These are phyloP conservation scores for Phoenicopterus ruber DNA, from an alignment of 2,113 vertebrate genomes.

Conservation along the genomic window DNA sequence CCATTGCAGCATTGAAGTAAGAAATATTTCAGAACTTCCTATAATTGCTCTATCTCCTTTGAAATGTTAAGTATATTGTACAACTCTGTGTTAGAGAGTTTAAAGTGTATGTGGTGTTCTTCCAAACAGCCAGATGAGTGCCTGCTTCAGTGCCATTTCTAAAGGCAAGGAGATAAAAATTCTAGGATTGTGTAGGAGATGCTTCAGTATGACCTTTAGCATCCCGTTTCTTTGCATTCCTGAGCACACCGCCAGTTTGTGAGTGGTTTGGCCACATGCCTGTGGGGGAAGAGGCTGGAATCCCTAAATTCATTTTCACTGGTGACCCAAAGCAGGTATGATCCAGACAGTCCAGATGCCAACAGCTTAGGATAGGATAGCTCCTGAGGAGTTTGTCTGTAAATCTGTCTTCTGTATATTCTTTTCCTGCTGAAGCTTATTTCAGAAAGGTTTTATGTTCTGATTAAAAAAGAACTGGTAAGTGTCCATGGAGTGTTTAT, in stretches of 20 bases:
- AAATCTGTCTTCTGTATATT: background rate
- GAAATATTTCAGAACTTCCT: background rate
- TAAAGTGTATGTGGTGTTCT: background rate
- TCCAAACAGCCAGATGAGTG: background rate
- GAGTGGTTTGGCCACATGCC: conserved; percentile 32
- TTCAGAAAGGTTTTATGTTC: background rate
- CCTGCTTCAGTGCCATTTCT: background rate
- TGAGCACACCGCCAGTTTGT: background rate
- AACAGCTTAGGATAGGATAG: background rate
- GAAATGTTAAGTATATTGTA: background rate
- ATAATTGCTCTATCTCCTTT: background rate
- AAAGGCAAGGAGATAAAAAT: conserved; percentile 43
- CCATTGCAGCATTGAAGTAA: background rate
- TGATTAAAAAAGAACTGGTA: background rate
- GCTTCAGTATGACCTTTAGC: conserved; percentile 34
- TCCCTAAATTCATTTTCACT: background rate
- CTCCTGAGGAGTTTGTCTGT: background rate
- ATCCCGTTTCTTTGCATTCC: conserved; percentile 31
- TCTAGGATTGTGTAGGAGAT: background rate
- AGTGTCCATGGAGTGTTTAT: background rate
- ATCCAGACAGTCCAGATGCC: background rate
- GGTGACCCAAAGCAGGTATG: background rate
- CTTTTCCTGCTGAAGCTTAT: background rate
- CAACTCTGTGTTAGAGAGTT: background rate
- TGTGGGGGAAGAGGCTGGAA: conserved; percentile 36